phyloP scores from a whole-genome alignment of 2,797 vertebrate genomes.

The Premnoplex brunnescens region DNA sequence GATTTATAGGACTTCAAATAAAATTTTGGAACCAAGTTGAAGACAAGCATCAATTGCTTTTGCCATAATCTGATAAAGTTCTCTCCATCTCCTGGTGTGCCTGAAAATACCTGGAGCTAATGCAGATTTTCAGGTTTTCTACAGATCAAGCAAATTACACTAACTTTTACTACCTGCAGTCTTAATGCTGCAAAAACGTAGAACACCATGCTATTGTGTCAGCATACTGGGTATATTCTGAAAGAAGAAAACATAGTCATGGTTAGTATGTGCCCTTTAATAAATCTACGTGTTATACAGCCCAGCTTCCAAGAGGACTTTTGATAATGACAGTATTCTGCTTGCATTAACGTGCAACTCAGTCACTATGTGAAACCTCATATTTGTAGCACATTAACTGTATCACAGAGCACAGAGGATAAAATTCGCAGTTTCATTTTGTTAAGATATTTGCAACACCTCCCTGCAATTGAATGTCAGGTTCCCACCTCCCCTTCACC shows the following conservation, averaged over 20 bases:
- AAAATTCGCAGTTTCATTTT: not conserved
- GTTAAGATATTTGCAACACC: not conserved
- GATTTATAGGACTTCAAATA: not conserved
- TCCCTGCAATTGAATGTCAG: not conserved
- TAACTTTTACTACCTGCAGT: not conserved
- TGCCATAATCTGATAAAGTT: not conserved
- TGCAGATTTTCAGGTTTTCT: not conserved
- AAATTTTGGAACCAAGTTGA: not conserved
- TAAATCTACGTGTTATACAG: not conserved
- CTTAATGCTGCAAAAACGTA: not conserved
- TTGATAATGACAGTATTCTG: not conserved
- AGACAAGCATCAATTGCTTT: not conserved
- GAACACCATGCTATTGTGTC: not conserved
- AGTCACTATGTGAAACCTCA: not conserved
- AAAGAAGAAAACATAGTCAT: not conserved
- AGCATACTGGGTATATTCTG: not conserved
- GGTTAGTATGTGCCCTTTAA: not conserved
- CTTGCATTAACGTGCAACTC: not conserved
- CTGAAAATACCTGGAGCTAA: not conserved
- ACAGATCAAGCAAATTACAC: not conserved
- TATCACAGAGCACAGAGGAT: not conserved
- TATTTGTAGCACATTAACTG: not conserved
- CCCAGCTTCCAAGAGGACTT: not conserved
- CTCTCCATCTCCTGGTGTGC: not conserved
- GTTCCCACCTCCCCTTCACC: not conserved